Base-by-base conservation (phyloP, 2,888 invertebrate species). In the Coleophora flavipennella region DNA sequence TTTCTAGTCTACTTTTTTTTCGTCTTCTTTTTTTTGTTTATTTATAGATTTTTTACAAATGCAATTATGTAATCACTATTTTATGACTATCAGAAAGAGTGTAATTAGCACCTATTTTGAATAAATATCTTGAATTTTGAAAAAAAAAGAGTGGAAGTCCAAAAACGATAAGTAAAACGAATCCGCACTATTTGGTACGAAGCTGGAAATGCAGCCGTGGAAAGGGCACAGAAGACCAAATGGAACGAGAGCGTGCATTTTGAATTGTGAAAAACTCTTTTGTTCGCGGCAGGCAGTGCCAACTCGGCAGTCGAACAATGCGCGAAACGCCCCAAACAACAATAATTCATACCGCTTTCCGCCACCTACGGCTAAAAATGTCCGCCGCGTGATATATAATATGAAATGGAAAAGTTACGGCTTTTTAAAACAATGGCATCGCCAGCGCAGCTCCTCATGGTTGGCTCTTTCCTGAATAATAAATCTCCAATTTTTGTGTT, bases 281-380 rank as follows among this genome's bases (percentile, higher is more conserved):
- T 84, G 81, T 84, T 74, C 74, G 64, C 62, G 67, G 63, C 59
- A 51, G 61, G 62, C 58, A 65, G 65, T 74, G 77, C 66, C 68
- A 75, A 73, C 74, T 73, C 72, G 55, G 66, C 68, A 59, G 65
- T 58, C 62, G 78, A 76, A 83, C 81, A 80, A 80, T 77, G 71
- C 67, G 55, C 65, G 68, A 67, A 76, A 67, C 77, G 71, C 73
- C 78, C 75, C 79, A 70, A 79, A 83, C 81, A 84, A 81, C 79
- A 81, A 84, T 83, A 83, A 81, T 80, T 84, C 84, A 84, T 81
- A 75, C 77, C 76, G 76, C 66, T 80, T 83, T 72, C 84, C 81
- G 77, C 81, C 81, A 80, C 81, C 81, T 79, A 83, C 80, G 71
- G 81, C 79, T 83, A 83, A 84, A 83, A 84, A 79, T 83, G 83